These are phyloP conservation scores for Trichopria drosophilae DNA, from an alignment of 2,888 invertebrate species.

Conservation along the genomic window DNA sequence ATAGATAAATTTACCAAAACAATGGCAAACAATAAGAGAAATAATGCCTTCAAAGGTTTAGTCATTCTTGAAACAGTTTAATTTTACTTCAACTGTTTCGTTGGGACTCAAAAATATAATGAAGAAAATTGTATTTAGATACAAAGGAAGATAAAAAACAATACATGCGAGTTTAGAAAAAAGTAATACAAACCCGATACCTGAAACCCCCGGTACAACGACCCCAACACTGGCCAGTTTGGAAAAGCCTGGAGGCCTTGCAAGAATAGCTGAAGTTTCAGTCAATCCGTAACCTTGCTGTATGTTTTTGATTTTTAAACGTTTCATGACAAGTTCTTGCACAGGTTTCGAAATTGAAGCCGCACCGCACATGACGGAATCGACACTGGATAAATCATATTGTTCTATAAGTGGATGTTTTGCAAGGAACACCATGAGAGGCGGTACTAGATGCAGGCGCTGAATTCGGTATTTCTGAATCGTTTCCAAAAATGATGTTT, in stretches of 20 bases:
- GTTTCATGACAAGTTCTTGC: constrained; percentile 63
- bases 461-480: constrained; percentile 67
- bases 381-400: constrained; percentile 73
- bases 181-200: constrained; percentile 57
- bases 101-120: too few relatives aligned
- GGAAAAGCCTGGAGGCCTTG: constrained; percentile 54
- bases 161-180: too few relatives aligned
- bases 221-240: constrained; percentile 71
- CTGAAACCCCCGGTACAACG: constrained; percentile 68
- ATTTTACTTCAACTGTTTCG: too few relatives aligned
- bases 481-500: constrained; percentile 69
- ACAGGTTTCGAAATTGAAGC: constrained; percentile 77
- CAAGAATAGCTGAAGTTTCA: constrained; percentile 67
- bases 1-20: too few relatives aligned
- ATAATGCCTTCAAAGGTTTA: too few relatives aligned
- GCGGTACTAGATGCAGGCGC: constrained; percentile 72
- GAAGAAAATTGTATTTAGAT: too few relatives aligned
- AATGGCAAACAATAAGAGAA: too few relatives aligned
- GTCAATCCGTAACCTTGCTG: constrained; percentile 79
- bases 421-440: constrained; percentile 77
- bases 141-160: too few relatives aligned
- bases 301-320: constrained; percentile 61
- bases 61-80: too few relatives aligned
- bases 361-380: constrained; percentile 71
- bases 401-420: constrained; percentile 76